Evolutionary conservation across 2,113 vertebrate species (phyloP), one percentile per base, ranked within the genome.

Genomic region (Aramus guarauna): DNA sequence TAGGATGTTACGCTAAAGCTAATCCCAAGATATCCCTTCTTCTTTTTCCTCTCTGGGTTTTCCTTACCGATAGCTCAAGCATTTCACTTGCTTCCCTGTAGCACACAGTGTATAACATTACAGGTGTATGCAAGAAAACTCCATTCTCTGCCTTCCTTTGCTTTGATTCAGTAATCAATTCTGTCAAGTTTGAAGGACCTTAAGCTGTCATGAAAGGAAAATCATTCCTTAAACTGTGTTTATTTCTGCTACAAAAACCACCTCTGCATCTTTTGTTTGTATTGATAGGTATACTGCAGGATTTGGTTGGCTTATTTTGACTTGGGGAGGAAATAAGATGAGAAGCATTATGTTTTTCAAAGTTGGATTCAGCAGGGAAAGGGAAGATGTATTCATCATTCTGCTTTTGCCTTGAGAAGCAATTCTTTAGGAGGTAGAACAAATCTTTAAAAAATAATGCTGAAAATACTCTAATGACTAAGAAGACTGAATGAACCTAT

Each of bases 231-330:
- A 95, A 96, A 95, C 91, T 85, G 86, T 94, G 78, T 97, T 97
- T 95, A 88, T 88, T 95, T 92, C 87, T 95, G 69, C 89, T 73
- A 82, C 62, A 67, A 59, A 92, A 86, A 86, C 13, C 0, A 56
- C 22, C 67, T 36, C 29, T 60, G 82, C 30, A 68, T 83, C 76
- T 79, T 80, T 90, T 87, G 64, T 67, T 66, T 77, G 66, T 85
- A 71, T 52, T 60, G 87, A 79, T 89, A 80, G 95, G 93, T 91
- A 66, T 95, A 50, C 66, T 67, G 30, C 89, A 85, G 88, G 95
- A 63, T 87, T 93, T 83, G 73, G 59, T 95, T 85, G 84, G 84
- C 91, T 96, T 97, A 89, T 96, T 97, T 96, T 92, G 92, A 88
- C 93, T 92, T 62, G 63, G 59, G 85, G 73, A 90, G 67, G 77